A percentile compares a stretch with the other conserved stretches of the same genome.
Conservation (phyloP, 2,113 vertebrate species). For the Corydoras sp. region DNA sequence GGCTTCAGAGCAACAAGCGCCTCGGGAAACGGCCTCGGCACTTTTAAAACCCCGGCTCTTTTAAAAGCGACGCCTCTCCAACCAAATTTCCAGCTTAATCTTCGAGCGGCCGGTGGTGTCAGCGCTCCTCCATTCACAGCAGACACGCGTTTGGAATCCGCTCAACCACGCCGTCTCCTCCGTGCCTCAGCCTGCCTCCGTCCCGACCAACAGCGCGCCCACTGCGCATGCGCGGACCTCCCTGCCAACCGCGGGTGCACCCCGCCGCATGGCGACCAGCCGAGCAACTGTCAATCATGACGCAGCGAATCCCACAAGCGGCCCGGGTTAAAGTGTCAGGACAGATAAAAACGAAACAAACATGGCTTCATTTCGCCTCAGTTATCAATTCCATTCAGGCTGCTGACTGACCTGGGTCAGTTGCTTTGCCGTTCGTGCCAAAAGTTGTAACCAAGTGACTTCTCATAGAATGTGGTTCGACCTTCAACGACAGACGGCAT, state of each 20-base stretch:
- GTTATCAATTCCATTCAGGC: too few relatives aligned
- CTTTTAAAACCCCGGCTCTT: background rate
- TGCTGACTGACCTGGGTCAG: too few relatives aligned
- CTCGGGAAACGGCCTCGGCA: conserved; percentile 16
- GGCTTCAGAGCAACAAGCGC: conserved; percentile 34
- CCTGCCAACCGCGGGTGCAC: conserved; percentile 37
- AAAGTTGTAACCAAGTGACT: too few relatives aligned
- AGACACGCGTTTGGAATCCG: background rate
- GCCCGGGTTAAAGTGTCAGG: too few relatives aligned
- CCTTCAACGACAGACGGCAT: too few relatives aligned
- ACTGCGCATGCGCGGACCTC: conserved; percentile 29
- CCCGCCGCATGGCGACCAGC: conserved; percentile 42
- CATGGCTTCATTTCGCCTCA: too few relatives aligned
- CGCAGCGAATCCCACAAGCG: conserved; percentile 9
- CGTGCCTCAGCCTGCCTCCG: conserved; percentile 28
- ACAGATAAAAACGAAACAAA: too few relatives aligned
- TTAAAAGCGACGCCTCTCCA: background rate
- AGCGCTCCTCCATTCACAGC: background rate
- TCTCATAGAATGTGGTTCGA: too few relatives aligned
- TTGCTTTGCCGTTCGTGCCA: too few relatives aligned
- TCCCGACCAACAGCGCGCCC: conserved; percentile 37
- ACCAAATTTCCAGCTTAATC: background rate
- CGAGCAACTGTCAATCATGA: conserved; percentile 22
- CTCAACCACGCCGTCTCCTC: background rate
- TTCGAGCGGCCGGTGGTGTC: background rate